Conservation (phyloP, 2,113 vertebrate genomes). For the Penelope pileata region DNA sequence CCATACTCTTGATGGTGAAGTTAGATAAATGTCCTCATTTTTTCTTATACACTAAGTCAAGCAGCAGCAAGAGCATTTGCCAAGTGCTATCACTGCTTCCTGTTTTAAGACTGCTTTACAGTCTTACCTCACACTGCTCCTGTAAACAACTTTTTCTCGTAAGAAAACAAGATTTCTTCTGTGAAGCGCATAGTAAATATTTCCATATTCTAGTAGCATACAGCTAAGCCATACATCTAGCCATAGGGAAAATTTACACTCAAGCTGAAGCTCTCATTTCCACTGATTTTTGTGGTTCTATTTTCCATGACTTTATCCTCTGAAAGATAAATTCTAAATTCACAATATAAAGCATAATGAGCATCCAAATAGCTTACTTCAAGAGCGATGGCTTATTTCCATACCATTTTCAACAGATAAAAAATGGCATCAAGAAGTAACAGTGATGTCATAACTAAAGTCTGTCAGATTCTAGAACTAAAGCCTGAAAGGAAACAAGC, state of each 20-base stretch:
- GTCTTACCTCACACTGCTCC: neutral
- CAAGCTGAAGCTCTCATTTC: neutral
- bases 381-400: neutral
- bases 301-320: neutral
- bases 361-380: neutral
- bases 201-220: neutral
- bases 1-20: neutral
- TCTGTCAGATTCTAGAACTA: neutral
- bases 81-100: neutral
- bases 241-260: neutral
- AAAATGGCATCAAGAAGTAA: neutral
- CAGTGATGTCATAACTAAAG: neutral
- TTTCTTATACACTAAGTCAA: neutral
- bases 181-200: neutral
- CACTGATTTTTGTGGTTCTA: neutral
- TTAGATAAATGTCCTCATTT: too few relatives aligned
- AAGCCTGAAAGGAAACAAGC: neutral
- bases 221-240: accelerated
- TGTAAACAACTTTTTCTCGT: neutral
- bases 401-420: neutral
- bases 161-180: neutral
- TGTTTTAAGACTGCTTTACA: neutral
- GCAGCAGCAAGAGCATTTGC: neutral
- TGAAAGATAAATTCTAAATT: neutral
- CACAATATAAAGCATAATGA: neutral